Conservation (phyloP, 2,113 vertebrate species). For the Neopipo cinnamomea region DNA sequence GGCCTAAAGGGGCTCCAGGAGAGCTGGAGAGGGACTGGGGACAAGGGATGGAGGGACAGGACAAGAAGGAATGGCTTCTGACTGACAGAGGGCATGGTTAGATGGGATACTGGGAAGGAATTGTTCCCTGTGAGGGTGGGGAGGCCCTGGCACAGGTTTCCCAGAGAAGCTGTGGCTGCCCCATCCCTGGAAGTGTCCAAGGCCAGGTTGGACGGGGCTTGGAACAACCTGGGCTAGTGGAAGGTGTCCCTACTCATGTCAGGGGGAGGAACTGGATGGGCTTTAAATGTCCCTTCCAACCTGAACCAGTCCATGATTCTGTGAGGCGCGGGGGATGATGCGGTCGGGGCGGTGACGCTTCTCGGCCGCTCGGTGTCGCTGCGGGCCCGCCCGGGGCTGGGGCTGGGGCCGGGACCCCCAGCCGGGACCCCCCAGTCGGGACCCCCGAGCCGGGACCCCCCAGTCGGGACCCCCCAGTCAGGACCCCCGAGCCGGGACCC, state of each 20-base stretch:
- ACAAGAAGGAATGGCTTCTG: background rate
- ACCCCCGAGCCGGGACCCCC: no score
- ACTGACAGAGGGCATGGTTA: accelerated
- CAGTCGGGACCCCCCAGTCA: no score
- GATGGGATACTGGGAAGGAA: background rate
- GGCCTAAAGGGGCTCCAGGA: background rate
- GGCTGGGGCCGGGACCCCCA: no score
- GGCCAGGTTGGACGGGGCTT: background rate
- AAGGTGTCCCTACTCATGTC: accelerated
- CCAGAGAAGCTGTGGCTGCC: background rate
- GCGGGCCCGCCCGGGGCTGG: background rate
- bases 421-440: no score
- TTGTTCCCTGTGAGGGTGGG: background rate
- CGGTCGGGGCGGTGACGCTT: background rate
- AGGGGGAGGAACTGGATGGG: no score
- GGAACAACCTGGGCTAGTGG: accelerated
- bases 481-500: no score
- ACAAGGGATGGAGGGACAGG: background rate
- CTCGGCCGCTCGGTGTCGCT: background rate
- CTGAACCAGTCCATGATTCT: accelerated
- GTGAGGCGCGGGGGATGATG: accelerated
- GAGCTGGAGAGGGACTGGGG: background rate
- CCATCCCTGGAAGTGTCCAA: background rate
- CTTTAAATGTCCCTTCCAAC: background rate
- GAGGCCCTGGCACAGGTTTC: background rate